Evolutionary conservation across 2,797 vertebrate species (phyloP).

Genomic region (Bradypodion ventrale): DNA sequence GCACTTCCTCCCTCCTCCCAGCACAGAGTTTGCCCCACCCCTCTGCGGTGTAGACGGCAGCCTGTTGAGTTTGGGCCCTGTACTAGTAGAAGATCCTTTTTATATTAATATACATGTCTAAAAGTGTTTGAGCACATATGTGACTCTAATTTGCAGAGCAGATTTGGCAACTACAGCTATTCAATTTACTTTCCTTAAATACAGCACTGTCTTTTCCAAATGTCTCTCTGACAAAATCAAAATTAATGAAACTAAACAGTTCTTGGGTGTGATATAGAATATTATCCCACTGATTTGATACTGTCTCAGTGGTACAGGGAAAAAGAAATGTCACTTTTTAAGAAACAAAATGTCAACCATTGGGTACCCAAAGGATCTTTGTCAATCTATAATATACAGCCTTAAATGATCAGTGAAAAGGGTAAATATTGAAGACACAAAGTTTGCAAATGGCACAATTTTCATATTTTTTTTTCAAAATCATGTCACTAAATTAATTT

Average conservation of each 20-base stretch:
- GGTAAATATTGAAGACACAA: conserved; percentile 40
- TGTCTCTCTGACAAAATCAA: conserved; percentile 37
- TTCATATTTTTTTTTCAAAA: not conserved
- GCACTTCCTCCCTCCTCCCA: too few species aligned
- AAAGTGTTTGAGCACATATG: not conserved
- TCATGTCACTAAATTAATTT: not conserved
- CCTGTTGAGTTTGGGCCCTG: too few species aligned
- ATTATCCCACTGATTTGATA: conserved; percentile 24
- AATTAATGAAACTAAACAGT: conserved; percentile 45
- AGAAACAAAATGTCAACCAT: conserved; percentile 48
- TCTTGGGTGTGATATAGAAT: conserved; percentile 34
- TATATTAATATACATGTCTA: not conserved
- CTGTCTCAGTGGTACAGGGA: conserved; percentile 35
- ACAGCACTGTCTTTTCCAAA: conserved; percentile 37
- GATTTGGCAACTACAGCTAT: conserved; percentile 34
- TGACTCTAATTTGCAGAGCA: conserved; percentile 49
- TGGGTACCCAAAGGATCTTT: conserved; percentile 39
- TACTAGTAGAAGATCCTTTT: not conserved
- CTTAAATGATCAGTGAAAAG: conserved; percentile 33
- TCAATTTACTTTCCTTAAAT: conserved; percentile 10
- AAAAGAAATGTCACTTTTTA: conserved; percentile 40
- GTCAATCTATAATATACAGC: conserved; percentile 14
- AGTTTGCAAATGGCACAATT: conserved; percentile 41
- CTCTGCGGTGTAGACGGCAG: too few species aligned
- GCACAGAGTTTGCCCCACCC: too few species aligned